Evolutionary conservation across 2,113 vertebrate genomes (phyloP), one percentile per base, ranked within the genome.

Genomic region (Atlantisia rogersi): DNA sequence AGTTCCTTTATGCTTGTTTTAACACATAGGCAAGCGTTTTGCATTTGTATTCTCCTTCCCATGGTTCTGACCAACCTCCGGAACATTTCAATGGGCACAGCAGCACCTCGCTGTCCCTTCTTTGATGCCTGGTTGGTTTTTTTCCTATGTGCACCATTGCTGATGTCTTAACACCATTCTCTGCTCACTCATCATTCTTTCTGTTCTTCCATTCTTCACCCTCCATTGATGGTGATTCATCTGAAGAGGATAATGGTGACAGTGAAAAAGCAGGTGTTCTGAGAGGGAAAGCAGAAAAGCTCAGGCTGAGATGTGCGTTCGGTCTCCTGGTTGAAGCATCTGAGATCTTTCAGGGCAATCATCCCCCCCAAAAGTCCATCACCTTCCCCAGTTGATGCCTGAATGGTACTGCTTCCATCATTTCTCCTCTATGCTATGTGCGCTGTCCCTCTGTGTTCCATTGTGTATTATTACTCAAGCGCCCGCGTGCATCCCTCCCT

Each of bases 1-100:
- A 88, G 63, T 80, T 91, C 55, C 71, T 86, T 92, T 77, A 18
- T 52, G 60, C 46, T 86, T 69, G 31, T 64, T 83, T 80, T 42
- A 92, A 55, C 48, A 48, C 20, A 39, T 56, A 39, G 37, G 67
- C 26, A 60, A 84, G 48, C 40, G 12, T 53, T 95, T 88, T 75
- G 42, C 62, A 18, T 75, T 63, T 55, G 15, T 42, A 6, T 82
- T 91, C 89, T 91, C 58, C 22, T 82, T 37, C 11, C 52, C 0
- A 1, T 71, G 56, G 46, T 67, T 65, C 79, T 12, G 26, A 29
- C 29, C 50, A 69, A 55, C 42, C 58, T 80, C 58, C 46, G 67
- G 35, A 82, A 39, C 32, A 42, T 74, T 73, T 52, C 44, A 52
- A 5, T 60, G 78, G 31, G 44, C 46, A 73, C 28, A 44, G 59